These are phyloP conservation scores for Drosophila kikkawai DNA, from an alignment of 1,140 invertebrate species.

Conservation along the genomic window DNA sequence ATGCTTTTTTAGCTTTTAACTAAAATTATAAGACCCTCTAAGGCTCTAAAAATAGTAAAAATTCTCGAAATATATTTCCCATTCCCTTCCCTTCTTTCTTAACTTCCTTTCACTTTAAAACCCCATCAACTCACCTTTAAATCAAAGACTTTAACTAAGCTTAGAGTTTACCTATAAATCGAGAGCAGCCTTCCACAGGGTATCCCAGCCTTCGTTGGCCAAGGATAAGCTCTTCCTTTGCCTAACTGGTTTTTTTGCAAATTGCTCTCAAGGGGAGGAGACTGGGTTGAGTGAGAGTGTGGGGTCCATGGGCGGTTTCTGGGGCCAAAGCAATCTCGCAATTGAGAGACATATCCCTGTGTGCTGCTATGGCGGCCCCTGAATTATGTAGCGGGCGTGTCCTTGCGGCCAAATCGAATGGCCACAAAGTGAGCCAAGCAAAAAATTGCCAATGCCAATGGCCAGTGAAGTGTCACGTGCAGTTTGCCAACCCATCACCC, in stretches of 20 bases:
- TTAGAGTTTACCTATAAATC: slow-evolving; percentile 11
- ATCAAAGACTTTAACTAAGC: background rate
- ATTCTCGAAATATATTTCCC: too few species aligned
- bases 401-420: slow-evolving; percentile 53
- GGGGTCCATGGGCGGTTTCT: slow-evolving; percentile 9
- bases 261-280: slow-evolving; percentile 25
- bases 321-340: slow-evolving; percentile 35
- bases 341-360: slow-evolving; percentile 39
- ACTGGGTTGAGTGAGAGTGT: background rate
- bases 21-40: too few species aligned
- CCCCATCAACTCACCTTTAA: background rate
- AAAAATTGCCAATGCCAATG: slow-evolving; percentile 76
- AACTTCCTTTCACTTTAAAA: background rate
- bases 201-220: slow-evolving; percentile 19
- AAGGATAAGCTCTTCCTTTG: slow-evolving; percentile 10
- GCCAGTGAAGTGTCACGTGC: slow-evolving; percentile 81
- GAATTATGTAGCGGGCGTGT: slow-evolving; percentile 60
- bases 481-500: slow-evolving; percentile 33
- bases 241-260: slow-evolving; percentile 52
- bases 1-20: too few species aligned
- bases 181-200: slow-evolving; percentile 3
- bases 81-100: too few species aligned
- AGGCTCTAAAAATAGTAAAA: too few species aligned
- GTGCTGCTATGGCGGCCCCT: slow-evolving; percentile 13
- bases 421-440: slow-evolving; percentile 56